These are phyloP conservation scores for Hippopotamyrus pictus DNA, from an alignment of 2,797 vertebrate genomes.

Conservation along the genomic window DNA sequence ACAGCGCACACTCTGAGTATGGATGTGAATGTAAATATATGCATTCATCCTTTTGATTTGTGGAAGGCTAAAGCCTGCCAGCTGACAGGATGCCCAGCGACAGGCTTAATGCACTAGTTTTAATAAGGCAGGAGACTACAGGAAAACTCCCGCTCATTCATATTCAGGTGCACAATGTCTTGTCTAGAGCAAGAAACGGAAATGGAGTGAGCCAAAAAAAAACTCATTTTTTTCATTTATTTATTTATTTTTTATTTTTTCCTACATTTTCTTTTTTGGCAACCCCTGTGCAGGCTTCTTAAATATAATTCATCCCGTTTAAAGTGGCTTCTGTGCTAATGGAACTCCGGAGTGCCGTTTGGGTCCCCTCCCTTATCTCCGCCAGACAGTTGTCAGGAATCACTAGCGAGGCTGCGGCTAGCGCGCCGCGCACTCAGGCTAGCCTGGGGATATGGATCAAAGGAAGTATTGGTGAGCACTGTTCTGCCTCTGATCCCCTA, in stretches of 20 bases:
- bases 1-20: conserved; percentile 23
- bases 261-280: conserved; percentile 45
- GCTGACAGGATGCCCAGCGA: conserved; percentile 57
- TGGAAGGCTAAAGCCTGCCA: conserved; percentile 56
- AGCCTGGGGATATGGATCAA: conserved; percentile 99
- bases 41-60: conserved; percentile 62
- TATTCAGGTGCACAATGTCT: conserved; percentile 49
- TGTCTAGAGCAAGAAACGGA: conserved; percentile 32
- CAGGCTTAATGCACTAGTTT: conserved; percentile 42
- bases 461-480: conserved; percentile 76
- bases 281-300: conserved; percentile 51
- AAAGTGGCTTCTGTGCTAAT: conserved; percentile 51
- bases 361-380: conserved; percentile 83
- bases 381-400: conserved; percentile 98
- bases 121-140: conserved; percentile 34
- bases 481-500: conserved; percentile 84
- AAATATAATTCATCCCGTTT: conserved; percentile 55
- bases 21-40: conserved; percentile 57
- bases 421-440: conserved; percentile 72
- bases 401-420: conserved; percentile 88
- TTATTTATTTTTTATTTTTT: conserved; percentile 10
- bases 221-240: conserved; percentile 29
- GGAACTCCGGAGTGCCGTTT: conserved; percentile 46
- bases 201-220: conserved; percentile 32
- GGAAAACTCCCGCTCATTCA: conserved; percentile 36